Percentiles rank a stretch among this genome's conserved stretches.
phyloP scores from a whole-genome alignment of 2,113 vertebrate species.

The Pluvialis apricaria region DNA sequence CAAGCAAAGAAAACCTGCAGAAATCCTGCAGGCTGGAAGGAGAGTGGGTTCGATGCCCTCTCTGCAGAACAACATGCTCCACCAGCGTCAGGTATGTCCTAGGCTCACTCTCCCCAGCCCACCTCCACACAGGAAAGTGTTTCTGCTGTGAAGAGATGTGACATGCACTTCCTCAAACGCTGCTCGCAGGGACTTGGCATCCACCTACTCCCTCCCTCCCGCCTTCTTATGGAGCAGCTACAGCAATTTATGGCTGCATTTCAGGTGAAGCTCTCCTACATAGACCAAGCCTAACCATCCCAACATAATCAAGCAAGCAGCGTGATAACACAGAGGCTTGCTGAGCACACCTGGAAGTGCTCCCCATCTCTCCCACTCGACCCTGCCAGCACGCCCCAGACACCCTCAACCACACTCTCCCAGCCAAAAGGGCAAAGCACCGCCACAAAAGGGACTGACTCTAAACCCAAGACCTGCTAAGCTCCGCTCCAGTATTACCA shows the following conservation, averaged over 20 bases:
- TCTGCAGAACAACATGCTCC: not conserved
- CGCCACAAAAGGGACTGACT: not conserved
- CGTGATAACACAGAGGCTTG: not conserved
- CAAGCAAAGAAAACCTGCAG: not conserved
- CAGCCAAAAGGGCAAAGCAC: not conserved
- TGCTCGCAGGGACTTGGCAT: not conserved
- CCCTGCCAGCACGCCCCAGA: not conserved
- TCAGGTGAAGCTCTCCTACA: fast-evolving
- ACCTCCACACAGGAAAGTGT: not conserved
- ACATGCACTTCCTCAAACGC: not conserved
- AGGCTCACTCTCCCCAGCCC: not conserved
- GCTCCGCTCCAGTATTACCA: not conserved
- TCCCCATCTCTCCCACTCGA: not conserved
- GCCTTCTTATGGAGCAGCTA: not conserved
- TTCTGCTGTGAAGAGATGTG: not conserved
- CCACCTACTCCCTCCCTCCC: not conserved
- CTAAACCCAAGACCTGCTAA: not conserved
- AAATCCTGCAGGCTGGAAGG: not conserved
- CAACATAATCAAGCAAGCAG: not conserved
- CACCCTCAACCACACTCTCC: not conserved
- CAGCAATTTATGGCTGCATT: not conserved
- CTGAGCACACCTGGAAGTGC: not conserved
- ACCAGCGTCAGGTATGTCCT: not conserved
- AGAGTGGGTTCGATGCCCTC: fast-evolving
- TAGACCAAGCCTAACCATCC: not conserved